Conservation (phyloP, 2,113 vertebrate species). For the Podarcis muralis region DNA sequence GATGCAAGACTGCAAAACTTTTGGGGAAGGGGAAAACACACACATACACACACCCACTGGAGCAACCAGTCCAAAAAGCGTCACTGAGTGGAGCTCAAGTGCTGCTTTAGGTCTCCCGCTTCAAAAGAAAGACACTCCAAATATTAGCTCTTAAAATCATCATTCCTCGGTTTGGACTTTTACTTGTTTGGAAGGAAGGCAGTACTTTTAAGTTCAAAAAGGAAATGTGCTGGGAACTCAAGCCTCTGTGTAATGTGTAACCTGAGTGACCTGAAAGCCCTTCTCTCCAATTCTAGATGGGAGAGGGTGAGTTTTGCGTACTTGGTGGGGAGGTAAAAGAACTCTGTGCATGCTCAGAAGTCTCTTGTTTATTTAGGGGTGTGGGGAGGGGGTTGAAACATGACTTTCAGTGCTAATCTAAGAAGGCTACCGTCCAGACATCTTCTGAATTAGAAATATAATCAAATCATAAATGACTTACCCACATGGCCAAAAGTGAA, state of each 20-base stretch:
- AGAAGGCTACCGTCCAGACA: neutral
- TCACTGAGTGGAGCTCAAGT: conserved; percentile 68
- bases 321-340: neutral
- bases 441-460: neutral
- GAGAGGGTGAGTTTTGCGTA: neutral
- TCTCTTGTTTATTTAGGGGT: neutral
- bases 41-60: neutral
- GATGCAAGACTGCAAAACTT: conserved; percentile 31
- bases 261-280: neutral
- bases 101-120: conserved; percentile 47
- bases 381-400: neutral
- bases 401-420: neutral
- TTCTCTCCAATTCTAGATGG: neutral
- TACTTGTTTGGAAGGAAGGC: neutral
- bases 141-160: conserved; percentile 60
- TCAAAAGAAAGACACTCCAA: conserved; percentile 63
- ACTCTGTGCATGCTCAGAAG: neutral
- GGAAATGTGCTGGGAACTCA: neutral
- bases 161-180: conserved; percentile 19
- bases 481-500: neutral
- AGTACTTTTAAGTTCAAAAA: neutral
- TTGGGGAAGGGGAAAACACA: neutral
- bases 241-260: neutral
- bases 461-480: neutral
- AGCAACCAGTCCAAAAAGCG: conserved; percentile 60